Percentiles rank a stretch among this genome's conserved stretches.
phyloP scores from a whole-genome alignment of 30 jellyfish, hydroid and myxozoan species.

The Pelagia noctiluca region DNA sequence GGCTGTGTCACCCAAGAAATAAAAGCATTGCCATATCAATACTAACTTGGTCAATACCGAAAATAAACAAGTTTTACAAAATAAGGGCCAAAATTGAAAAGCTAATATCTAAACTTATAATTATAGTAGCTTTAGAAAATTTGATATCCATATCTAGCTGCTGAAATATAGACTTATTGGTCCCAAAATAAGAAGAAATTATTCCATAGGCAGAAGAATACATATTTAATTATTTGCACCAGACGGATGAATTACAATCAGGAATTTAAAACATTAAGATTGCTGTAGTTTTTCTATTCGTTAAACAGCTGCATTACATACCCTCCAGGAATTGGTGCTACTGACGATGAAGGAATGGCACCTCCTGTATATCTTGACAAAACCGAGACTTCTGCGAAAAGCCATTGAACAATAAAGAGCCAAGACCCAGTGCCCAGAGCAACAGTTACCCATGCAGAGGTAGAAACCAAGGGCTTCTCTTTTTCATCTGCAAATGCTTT shows the following conservation, averaged over 20 bases:
- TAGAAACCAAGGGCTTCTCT: neutral
- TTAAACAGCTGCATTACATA: neutral
- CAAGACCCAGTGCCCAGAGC: constrained; percentile 68
- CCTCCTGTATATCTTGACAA: constrained; percentile 53
- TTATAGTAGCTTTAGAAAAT: neutral
- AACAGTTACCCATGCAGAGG: constrained; percentile 31
- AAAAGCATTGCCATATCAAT: no score
- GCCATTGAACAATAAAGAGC: constrained; percentile 70
- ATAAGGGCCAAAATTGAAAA: no score
- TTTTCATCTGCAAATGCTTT: neutral
- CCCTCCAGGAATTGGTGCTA: constrained; percentile 71
- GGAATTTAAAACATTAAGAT: no score
- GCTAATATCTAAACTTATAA: no score
- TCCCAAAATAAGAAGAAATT: no score
- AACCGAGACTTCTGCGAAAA: constrained; percentile 74
- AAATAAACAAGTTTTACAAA: no score
- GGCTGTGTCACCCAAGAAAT: no score
- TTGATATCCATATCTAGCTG: neutral
- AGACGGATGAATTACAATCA: neutral
- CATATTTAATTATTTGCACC: no score
- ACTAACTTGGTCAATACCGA: no score
- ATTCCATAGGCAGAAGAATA: no score
- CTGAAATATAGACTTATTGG: no score
- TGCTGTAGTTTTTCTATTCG: neutral
- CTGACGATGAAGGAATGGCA: constrained; percentile 23